These are phyloP conservation scores for Odontocerum albicorne DNA, from an alignment of 2,888 invertebrate genomes.

Conservation along the genomic window DNA sequence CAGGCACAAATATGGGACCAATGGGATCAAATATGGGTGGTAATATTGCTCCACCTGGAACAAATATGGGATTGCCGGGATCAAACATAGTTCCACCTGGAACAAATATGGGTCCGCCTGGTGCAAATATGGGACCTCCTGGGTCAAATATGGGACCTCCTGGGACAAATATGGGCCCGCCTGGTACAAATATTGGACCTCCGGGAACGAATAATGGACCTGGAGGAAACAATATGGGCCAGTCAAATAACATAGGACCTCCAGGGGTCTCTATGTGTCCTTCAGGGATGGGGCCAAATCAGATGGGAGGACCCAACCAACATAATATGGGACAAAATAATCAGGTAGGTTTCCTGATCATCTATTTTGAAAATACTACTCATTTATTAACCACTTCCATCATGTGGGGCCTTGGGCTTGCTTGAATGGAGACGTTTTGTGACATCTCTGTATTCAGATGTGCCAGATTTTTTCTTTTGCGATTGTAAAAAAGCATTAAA, in stretches of 20 bases:
- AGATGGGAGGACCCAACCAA: slow-evolving; percentile 7
- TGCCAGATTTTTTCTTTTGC: too few species aligned
- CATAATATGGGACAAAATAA: too few species aligned
- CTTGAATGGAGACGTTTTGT: too few species aligned
- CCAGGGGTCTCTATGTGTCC: slow-evolving; percentile 21
- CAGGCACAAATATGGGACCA: slow-evolving; percentile 14
- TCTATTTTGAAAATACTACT: not conserved
- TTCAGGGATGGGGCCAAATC: slow-evolving; percentile 20
- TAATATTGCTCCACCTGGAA: slow-evolving; percentile 21
- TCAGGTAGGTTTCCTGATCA: slow-evolving; percentile 9
- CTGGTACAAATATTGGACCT: slow-evolving; percentile 11
- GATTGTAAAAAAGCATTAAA: too few species aligned
- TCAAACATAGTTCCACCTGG: slow-evolving; percentile 6
- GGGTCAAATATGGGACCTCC: slow-evolving; percentile 20
- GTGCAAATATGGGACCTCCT: slow-evolving; percentile 22
- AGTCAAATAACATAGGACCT: not conserved
- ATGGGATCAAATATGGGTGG: slow-evolving; percentile 12
- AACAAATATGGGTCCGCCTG: slow-evolving; percentile 1
- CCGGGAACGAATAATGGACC: slow-evolving; percentile 20
- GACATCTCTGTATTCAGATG: too few species aligned
- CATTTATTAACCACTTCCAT: too few species aligned
- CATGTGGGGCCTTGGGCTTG: too few species aligned
- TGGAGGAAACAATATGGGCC: slow-evolving; percentile 9
- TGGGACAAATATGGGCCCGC: slow-evolving; percentile 12
- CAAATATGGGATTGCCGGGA: slow-evolving; percentile 21